These are phyloP conservation scores for Melopsittacus undulatus DNA, from an alignment of 2,797 vertebrate genomes.

Conservation along the genomic window DNA sequence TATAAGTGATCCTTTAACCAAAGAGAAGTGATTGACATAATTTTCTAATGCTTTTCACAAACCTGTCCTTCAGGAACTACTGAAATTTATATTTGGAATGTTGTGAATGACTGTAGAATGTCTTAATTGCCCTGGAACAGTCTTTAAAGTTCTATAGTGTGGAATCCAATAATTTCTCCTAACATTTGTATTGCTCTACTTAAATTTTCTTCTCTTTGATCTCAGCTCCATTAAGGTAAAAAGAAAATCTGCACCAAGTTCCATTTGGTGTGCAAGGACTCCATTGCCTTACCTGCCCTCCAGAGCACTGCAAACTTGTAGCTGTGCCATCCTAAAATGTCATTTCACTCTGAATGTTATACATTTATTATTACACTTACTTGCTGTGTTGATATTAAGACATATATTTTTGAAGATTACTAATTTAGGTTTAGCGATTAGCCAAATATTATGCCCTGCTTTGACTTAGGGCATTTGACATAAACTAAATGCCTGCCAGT, in stretches of 20 bases:
- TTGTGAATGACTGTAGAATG: background rate
- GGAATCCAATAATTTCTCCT: background rate
- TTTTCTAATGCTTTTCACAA: constrained; percentile 25
- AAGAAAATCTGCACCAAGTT: background rate
- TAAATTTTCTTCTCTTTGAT: background rate
- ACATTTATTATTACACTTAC: background rate
- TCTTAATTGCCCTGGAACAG: background rate
- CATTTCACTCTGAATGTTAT: background rate
- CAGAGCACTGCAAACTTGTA: background rate
- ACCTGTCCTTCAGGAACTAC: background rate
- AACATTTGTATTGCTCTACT: background rate
- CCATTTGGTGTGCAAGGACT: background rate
- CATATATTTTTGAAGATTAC: background rate
- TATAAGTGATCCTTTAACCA: constrained; percentile 35
- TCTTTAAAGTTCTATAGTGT: background rate
- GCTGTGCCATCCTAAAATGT: background rate
- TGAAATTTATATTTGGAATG: background rate
- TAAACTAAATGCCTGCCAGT: background rate
- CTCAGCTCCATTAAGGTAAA: background rate
- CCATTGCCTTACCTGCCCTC: background rate
- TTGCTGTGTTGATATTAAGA: background rate
- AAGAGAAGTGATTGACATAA: constrained; percentile 13
- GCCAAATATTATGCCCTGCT: background rate
- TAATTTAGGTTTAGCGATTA: background rate
- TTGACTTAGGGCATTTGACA: background rate